phyloP scores from a whole-genome alignment of 2,888 invertebrate genomes.

The Brachyptera risi region DNA sequence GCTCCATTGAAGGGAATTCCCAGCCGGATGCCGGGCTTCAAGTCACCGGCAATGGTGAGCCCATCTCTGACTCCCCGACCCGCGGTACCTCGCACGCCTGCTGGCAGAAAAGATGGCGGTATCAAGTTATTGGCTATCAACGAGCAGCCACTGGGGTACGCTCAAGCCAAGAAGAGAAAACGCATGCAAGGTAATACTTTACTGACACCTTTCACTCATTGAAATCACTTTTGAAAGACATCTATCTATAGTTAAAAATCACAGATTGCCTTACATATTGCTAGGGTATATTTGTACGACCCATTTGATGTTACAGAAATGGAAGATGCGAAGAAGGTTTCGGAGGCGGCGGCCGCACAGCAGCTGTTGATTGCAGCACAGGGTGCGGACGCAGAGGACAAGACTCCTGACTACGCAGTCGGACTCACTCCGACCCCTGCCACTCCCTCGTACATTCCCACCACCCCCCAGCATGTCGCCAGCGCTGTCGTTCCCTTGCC shows the following conservation, averaged over 20 bases:
- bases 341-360: conserved; percentile 53
- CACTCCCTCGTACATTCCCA: conserved; percentile 31
- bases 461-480: conserved; percentile 38
- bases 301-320: conserved; percentile 48
- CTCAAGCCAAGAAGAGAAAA: conserved; percentile 82
- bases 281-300: too few relatives aligned
- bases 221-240: too few relatives aligned
- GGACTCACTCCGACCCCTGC: conserved; percentile 52
- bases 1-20: conserved; percentile 91
- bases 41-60: conserved; percentile 49
- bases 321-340: conserved; percentile 53
- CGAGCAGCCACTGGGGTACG: conserved; percentile 83
- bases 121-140: conserved; percentile 92
- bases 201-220: background rate
- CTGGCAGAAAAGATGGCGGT: conserved; percentile 79
- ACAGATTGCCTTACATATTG: too few relatives aligned
- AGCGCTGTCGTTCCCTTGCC: conserved; percentile 40
- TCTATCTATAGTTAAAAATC: too few relatives aligned
- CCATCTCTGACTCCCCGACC: conserved; percentile 49
- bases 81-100: conserved; percentile 58
- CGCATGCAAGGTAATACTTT: conserved; percentile 63
- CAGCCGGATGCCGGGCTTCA: conserved; percentile 69
- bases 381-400: conserved; percentile 42
- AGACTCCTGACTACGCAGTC: conserved; percentile 80
- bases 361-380: conserved; percentile 39